phyloP scores from a whole-genome alignment of 1,140 invertebrate species.

The Apis florea region DNA sequence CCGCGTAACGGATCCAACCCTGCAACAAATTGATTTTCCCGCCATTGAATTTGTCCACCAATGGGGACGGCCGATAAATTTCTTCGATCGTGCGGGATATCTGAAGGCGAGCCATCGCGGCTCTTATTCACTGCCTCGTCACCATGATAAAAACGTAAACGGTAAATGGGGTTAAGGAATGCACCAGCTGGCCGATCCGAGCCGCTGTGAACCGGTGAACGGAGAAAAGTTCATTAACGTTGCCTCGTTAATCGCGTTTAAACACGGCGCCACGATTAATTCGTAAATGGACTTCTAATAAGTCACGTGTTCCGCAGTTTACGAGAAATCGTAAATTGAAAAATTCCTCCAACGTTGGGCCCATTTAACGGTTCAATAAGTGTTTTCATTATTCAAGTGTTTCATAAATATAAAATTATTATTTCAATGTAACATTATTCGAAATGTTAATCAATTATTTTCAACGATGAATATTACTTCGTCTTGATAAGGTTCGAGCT shows the following conservation, averaged over 20 bases:
- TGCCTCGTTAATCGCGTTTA: conserved; percentile 2
- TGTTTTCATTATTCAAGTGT: no score
- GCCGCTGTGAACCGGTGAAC: background rate
- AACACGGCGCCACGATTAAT: background rate
- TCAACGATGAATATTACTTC: no score
- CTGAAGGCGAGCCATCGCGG: background rate
- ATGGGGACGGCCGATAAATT: background rate
- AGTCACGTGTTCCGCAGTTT: background rate
- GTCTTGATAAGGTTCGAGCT: no score
- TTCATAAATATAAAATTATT: no score
- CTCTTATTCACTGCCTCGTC: conserved; percentile 11
- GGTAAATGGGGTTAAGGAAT: conserved; percentile 36
- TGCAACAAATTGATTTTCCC: conserved; percentile 3
- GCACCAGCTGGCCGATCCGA: background rate
- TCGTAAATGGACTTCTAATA: background rate
- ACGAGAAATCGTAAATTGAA: background rate
- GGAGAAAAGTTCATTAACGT: conserved; percentile 20
- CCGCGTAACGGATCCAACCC: background rate
- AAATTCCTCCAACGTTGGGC: background rate
- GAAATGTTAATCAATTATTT: no score
- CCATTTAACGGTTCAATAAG: background rate
- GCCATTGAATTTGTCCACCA: background rate
- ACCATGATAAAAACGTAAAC: conserved; percentile 21
- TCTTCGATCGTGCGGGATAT: background rate
- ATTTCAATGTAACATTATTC: no score